Base-by-base conservation (phyloP, 2,113 vertebrate species). In the human region DNA sequence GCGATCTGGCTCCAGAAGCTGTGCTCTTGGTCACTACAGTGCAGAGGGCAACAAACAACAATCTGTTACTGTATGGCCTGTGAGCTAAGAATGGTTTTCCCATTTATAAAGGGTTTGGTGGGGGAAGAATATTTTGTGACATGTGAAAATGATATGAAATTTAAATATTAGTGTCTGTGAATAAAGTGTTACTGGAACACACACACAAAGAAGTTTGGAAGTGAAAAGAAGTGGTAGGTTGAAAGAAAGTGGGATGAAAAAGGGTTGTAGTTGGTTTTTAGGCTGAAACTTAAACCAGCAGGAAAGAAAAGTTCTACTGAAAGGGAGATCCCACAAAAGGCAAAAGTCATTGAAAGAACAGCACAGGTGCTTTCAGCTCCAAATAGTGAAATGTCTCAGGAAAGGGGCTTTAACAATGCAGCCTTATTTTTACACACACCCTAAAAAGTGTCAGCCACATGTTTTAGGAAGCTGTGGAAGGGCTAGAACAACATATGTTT, bases 401-500 rank as follows among this genome's bases (percentile, higher is more conserved):
- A 81, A 87, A 93, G 87, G 5, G 50, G 57, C 35, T 84, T 52
- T 73, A 52, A 84, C n/a, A 80, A 38, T 22, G 80, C 5, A 88
- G 66, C 16, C 70, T 92, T 84, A 52, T 68, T 89, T 82, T 55
- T 27, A 85, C 25, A 27, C 18, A 13, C 18, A 84, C 87, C 97
- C 76, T 96, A 95, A 88, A 52, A 97, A 98, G 90, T 11, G 61
- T 80, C 86, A 89, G 90, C 86, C 94, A 73, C 93, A 88, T 79
- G 96, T 70, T 22, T 76, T 85, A 55, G 13, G 95, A 98, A 90
- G 18, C 17, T 3, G 14, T 11, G 23, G 73, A 90, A 79, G 55
- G 88, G 85, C 97, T 80, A 97, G 40, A 68, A 96, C 66, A 92
- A 97, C 84, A 64, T 75, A 94, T 97, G 92, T 86, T 93, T 95